Evolutionary conservation across 2,888 invertebrate genomes (phyloP).

Genomic region (Reticulitermes lucifugus): DNA sequence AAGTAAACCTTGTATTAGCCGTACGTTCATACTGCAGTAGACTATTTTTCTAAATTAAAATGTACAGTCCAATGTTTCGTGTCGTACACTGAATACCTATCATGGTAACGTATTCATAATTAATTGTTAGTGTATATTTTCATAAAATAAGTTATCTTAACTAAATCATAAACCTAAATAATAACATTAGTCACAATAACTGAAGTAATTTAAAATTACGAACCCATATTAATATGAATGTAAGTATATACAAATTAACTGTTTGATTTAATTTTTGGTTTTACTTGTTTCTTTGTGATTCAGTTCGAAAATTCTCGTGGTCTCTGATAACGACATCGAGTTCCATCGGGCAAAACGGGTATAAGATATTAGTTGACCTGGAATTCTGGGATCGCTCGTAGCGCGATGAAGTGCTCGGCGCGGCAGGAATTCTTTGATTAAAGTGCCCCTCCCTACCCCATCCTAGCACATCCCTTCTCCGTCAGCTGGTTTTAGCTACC

Average conservation of each 20-base stretch:
- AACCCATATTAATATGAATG: constrained; percentile 28
- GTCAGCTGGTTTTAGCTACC: background rate
- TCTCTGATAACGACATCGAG: constrained; percentile 54
- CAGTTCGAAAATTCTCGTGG: constrained; percentile 52
- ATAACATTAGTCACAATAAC: background rate
- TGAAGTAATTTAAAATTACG: background rate
- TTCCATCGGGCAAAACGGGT: constrained; percentile 55
- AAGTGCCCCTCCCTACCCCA: background rate
- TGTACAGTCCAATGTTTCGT: background rate
- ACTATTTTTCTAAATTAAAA: constrained; percentile 35
- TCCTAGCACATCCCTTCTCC: background rate
- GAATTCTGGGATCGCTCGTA: background rate
- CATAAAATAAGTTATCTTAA: background rate
- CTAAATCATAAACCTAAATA: constrained; percentile 1
- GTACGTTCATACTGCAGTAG: constrained; percentile 11
- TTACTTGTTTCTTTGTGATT: constrained; percentile 16
- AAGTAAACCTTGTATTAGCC: background rate
- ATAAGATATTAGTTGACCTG: constrained; percentile 52
- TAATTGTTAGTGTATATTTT: constrained; percentile 8
- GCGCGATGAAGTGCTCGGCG: background rate
- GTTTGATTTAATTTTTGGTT: constrained; percentile 16
- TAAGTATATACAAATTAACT: constrained; percentile 23
- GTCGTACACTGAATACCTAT: background rate
- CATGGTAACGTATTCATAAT: background rate
- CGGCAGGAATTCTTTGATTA: constrained; percentile 33